phyloP scores from a whole-genome alignment of 2,888 invertebrate genomes.

The Agonopterix heracliana region DNA sequence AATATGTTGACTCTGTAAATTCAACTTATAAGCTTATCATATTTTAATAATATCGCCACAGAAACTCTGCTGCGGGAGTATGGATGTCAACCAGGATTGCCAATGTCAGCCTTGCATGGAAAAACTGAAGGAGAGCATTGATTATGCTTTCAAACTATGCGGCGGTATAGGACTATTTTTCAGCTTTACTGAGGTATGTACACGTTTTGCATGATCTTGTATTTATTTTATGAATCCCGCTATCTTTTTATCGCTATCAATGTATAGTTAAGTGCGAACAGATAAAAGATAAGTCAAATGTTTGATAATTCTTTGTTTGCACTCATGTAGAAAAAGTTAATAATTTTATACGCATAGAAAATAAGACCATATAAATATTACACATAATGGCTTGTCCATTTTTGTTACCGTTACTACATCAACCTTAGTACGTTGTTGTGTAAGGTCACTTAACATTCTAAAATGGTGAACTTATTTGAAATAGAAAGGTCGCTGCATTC shows the following conservation, averaged over 20 bases:
- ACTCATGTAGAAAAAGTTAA: too few species aligned
- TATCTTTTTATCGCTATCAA: conserved; percentile 2
- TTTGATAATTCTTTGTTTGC: too few species aligned
- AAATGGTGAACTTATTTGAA: too few species aligned
- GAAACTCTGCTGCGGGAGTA: conserved; percentile 2
- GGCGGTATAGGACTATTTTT: conserved; percentile 97
- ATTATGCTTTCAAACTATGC: conserved; percentile 91
- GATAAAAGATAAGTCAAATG: background rate
- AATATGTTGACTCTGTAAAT: too few species aligned
- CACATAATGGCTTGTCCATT: too few species aligned
- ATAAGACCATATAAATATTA: too few species aligned
- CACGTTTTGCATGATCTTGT: background rate
- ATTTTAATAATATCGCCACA: background rate
- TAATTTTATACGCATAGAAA: too few species aligned
- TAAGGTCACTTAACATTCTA: too few species aligned
- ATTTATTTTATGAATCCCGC: background rate
- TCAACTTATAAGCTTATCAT: too few species aligned
- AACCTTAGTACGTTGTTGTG: too few species aligned
- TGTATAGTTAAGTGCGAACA: background rate
- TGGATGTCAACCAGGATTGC: conserved; percentile 54
- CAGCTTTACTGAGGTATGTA: conserved; percentile 95
- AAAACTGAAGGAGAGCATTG: conserved; percentile 84
- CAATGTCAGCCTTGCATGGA: conserved; percentile 84
- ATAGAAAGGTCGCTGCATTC: too few species aligned
- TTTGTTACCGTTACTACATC: too few species aligned